Percentiles rank a stretch among this genome's conserved stretches.
phyloP scores from a whole-genome alignment of 2,888 invertebrate species.

The Arge pagana region DNA sequence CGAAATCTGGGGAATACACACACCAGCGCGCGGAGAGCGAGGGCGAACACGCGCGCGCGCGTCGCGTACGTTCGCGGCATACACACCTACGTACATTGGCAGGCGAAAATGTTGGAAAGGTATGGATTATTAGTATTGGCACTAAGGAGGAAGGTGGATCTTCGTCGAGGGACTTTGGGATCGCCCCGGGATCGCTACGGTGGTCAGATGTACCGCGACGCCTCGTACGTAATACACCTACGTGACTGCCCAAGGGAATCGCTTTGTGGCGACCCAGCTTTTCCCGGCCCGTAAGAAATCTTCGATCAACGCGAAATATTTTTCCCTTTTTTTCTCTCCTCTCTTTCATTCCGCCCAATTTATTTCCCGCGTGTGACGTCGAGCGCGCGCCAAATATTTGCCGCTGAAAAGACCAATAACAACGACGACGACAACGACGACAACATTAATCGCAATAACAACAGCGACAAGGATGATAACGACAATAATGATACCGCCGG shows the following conservation, averaged over 20 bases:
- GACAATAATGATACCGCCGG: too few relatives aligned
- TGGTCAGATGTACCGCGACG: conserved; percentile 43
- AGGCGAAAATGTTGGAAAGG: conserved; percentile 39
- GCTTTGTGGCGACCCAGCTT: conserved; percentile 4
- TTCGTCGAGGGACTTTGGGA: conserved; percentile 42
- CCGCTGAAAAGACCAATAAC: too few relatives aligned
- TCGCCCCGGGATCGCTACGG: conserved; percentile 32
- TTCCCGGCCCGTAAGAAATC: neutral
- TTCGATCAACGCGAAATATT: conserved; percentile 5
- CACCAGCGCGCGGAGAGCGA: too few relatives aligned
- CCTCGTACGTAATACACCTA: conserved; percentile 45
- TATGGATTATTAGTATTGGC: conserved; percentile 51
- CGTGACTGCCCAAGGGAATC: conserved; percentile 38
- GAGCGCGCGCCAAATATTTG: neutral
- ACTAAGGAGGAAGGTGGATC: conserved; percentile 40
- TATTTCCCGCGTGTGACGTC: neutral
- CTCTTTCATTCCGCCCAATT: too few relatives aligned
- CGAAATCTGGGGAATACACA: conserved; percentile 42
- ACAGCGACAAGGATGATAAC: too few relatives aligned
- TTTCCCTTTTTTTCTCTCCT: too few relatives aligned
- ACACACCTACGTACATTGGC: conserved; percentile 35
- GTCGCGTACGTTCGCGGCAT: too few relatives aligned
- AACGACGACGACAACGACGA: too few relatives aligned
- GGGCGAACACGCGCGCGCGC: too few relatives aligned
- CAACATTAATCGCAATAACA: too few relatives aligned